Base-by-base conservation (phyloP, 2,888 invertebrate species). In the Papilio protenor region DNA sequence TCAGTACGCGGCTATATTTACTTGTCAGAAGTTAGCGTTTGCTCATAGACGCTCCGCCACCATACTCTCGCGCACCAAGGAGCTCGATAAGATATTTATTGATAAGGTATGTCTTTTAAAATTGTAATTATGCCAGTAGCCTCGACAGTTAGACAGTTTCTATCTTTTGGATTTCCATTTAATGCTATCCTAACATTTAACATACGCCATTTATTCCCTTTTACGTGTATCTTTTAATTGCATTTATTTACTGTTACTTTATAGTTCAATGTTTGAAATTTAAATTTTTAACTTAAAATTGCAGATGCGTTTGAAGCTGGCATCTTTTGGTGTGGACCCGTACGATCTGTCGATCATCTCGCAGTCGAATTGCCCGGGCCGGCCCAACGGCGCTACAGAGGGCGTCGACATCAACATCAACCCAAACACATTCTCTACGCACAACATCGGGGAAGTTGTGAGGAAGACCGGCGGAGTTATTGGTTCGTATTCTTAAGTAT, bases 11-110 rank as follows among this genome's bases (percentile, higher is more conserved):
- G 97, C 96, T 0, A 95, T 98, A 73, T 98, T 97, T 90, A 97
- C 97, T 0, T 98, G 98, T 84, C 97, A 98, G 89, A 97, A 96
- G 85, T 86, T 98, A 18, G 95, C 96, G 0, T 96, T 97, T 83
- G 96, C 96, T 0, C 96, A 98, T 89, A 95, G 97, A 5, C 96
- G 96, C 80, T 97, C 97, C 0, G 97, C 97, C 0, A 97, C 97
- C 75, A 97, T 98, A 81, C 94, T 97, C n/a, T 97, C 97, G 0
- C 95, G 97, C 74, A 95, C 94, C 23, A 96, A 96, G 81, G 96
- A 96, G 57, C 94, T 97, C 73, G 98, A 97, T 82, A 96, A 96
- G 87, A 95, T 96, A 73, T 96, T 95, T 81, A 83, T 97, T 11
- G 97, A 97, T 82, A 96, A 97, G 95, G 96, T 96, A 55, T 33